Evolutionary conservation across 2,797 vertebrate genomes (phyloP), one percentile per base, ranked within the genome.

Genomic region (Poecilia picta): DNA sequence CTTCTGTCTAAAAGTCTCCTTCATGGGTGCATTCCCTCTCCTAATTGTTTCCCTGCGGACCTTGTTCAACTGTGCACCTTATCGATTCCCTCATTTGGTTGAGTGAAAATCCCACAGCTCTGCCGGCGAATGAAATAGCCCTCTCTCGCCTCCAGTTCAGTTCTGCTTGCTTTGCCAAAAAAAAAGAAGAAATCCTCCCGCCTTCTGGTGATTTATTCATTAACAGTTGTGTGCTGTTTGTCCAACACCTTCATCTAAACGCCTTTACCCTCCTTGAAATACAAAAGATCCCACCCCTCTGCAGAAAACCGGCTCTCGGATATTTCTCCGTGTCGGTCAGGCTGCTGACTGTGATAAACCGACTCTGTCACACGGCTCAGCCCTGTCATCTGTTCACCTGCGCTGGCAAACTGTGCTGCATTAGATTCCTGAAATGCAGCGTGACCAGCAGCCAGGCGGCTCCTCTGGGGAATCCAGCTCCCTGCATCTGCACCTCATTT

Each of bases 31-130:
- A 79, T 89, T 86, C 62, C 77, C 84, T 43, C 78, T 81, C 91
- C 94, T 94, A 92, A 94, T 94, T 88, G 85, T 92, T 92, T 93
- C 92, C 92, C 88, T 5, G 78, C 90, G 88, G 93, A 91, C 78
- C 81, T 85, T 85, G 81, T 84, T 82, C 77, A 82, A 79, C 85
- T 81, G 80, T 85, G 86, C 82, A 83, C 70, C 36, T 76, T 87
- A 95, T 95, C 7, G 86, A 95, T 95, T 91, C 78, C 47, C 83
- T 89, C 72, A 87, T 94, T 92, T 90, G 80, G 87, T 83, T 88
- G 88, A 89, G 84, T 89, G 82, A 90, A 90, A 87, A 84, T 84
- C 76, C 76, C 45, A 33, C 7, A 49, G 72, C 80, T 77, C 82
- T 73, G 53, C 80, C 79, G 77, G 79, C 75, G 75, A 83, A 78